Percentiles rank a stretch among this genome's conserved stretches.
phyloP scores from a whole-genome alignment of 2,113 vertebrate genomes.

The Tauraco erythrolophus region DNA sequence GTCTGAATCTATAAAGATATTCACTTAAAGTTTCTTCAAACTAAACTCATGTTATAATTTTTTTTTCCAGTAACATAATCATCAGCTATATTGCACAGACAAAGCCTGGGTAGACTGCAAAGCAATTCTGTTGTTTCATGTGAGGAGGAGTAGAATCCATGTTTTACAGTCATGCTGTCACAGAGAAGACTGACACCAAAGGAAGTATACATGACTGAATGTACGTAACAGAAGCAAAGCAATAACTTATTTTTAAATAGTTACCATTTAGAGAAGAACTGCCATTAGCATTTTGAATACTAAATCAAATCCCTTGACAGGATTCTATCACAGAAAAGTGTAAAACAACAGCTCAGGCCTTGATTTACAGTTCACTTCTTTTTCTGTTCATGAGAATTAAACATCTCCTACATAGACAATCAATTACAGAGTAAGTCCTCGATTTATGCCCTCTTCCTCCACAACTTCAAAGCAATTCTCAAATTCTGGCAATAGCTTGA shows the following conservation, averaged over 20 bases:
- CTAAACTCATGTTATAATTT: neutral
- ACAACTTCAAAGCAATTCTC: neutral
- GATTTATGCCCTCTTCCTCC: neutral
- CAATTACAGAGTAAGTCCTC: neutral
- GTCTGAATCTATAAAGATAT: neutral
- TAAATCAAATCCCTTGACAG: neutral
- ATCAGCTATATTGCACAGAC: neutral
- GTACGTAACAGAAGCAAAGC: neutral
- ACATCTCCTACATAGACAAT: neutral
- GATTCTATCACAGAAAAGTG: neutral
- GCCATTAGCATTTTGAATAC: conserved; percentile 3
- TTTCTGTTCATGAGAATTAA: neutral
- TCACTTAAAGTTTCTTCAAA: neutral
- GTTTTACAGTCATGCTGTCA: neutral
- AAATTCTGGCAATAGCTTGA: neutral
- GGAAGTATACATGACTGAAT: neutral
- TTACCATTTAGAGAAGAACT: conserved; percentile 11
- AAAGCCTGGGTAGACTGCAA: neutral
- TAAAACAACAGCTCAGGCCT: neutral
- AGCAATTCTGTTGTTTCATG: neutral
- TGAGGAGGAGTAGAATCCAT: conserved; percentile 14
- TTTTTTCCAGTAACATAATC: neutral
- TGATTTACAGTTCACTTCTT: neutral
- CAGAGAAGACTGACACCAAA: conserved; percentile 2
- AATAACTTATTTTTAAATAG: conserved; percentile 13